A percentile compares a stretch with the other conserved stretches of the same genome.
These are phyloP conservation scores for Agonopterix heracliana DNA, from an alignment of 2,888 invertebrate genomes.

Conservation along the genomic window DNA sequence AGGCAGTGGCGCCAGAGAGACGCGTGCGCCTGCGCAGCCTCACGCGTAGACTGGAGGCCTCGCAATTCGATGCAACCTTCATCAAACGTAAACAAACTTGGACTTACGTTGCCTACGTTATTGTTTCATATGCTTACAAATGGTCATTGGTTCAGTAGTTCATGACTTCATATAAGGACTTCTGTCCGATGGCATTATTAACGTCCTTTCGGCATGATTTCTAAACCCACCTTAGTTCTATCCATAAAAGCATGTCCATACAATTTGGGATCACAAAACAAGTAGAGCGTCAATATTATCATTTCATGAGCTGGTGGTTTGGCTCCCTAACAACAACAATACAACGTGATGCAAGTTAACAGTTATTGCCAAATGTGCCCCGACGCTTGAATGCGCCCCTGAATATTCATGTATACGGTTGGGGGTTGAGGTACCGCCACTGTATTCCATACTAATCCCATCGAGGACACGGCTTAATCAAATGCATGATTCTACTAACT, in stretches of 20 bases:
- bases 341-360: constrained; percentile 50
- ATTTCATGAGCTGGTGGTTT: too few relatives aligned
- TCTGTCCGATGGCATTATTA: too few relatives aligned
- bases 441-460: too few relatives aligned
- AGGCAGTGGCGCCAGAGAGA: constrained; percentile 67
- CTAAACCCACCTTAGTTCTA: too few relatives aligned
- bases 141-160: background rate
- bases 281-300: too few relatives aligned
- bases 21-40: constrained; percentile 72
- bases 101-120: constrained; percentile 39
- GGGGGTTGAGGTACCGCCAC: constrained; percentile 28
- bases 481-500: too few relatives aligned
- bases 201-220: too few relatives aligned
- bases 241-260: too few relatives aligned
- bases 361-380: constrained; percentile 53
- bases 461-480: too few relatives aligned
- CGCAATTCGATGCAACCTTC: constrained; percentile 74
- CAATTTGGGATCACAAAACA: too few relatives aligned
- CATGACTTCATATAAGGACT: too few relatives aligned
- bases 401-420: constrained; percentile 60
- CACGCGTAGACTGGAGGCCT: constrained; percentile 69
- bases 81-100: constrained; percentile 68
- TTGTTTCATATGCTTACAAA: constrained; percentile 24
- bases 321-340: background rate
- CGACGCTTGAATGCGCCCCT: constrained; percentile 42